phyloP scores from a whole-genome alignment of 2,113 vertebrate species.

The Tinamus guttatus region DNA sequence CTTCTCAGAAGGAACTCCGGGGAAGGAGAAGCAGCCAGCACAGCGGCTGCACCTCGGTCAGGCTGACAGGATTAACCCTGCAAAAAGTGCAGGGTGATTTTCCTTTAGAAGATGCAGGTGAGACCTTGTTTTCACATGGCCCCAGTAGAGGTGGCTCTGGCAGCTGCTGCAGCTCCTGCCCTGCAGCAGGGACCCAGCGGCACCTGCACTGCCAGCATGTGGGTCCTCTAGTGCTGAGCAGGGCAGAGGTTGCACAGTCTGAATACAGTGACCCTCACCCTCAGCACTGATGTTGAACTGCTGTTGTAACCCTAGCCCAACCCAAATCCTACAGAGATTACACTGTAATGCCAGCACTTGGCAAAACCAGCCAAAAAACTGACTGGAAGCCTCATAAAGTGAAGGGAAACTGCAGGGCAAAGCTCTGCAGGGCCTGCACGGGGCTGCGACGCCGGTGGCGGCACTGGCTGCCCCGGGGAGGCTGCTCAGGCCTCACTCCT shows the following conservation, averaged over 20 bases:
- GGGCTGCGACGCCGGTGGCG: rapidly evolving
- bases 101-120: background rate
- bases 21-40: background rate
- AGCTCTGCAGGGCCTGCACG: too few relatives aligned
- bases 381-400: background rate
- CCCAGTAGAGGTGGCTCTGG: background rate
- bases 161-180: background rate
- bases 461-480: rapidly evolving
- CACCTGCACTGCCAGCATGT: too few relatives aligned
- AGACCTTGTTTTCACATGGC: background rate
- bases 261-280: too few relatives aligned
- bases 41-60: background rate
- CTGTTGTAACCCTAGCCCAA: too few relatives aligned
- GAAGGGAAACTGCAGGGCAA: background rate
- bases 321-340: background rate
- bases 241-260: too few relatives aligned
- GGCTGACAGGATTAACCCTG: background rate
- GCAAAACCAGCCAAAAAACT: too few relatives aligned
- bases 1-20: background rate
- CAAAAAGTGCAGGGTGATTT: background rate
- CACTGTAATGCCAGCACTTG: background rate
- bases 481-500: background rate
- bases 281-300: too few relatives aligned
- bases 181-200: too few relatives aligned
- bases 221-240: too few relatives aligned